A percentile compares a stretch with the other conserved stretches of the same genome.
These are phyloP conservation scores for Agapetus fuscipes DNA, from an alignment of 2,888 invertebrate genomes.

Conservation along the genomic window DNA sequence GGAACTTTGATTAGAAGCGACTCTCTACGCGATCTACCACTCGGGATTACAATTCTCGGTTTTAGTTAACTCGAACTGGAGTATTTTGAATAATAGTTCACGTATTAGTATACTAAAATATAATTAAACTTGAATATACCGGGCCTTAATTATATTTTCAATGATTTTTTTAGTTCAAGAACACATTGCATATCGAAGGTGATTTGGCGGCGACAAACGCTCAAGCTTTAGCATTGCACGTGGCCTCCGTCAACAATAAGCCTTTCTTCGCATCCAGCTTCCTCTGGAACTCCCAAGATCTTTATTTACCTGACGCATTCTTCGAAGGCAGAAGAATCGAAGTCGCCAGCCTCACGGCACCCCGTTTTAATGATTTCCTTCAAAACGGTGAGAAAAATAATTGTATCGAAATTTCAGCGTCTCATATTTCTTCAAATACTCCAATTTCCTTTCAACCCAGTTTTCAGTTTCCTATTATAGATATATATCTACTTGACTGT, in stretches of 20 bases:
- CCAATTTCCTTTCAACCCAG: neutral
- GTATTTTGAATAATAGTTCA: too few species aligned
- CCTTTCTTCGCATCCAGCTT: constrained; percentile 13
- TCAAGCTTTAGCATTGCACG: constrained; percentile 5
- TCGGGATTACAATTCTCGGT: too few species aligned
- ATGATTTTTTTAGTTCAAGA: constrained; percentile 11
- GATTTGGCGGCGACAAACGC: constrained; percentile 12
- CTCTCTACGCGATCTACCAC: too few species aligned
- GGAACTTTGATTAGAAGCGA: too few species aligned
- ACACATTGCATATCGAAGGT: constrained; percentile 2
- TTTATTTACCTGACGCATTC: constrained; percentile 9
- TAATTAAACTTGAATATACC: too few species aligned
- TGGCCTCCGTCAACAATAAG: constrained; percentile 10
- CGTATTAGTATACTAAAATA: too few species aligned
- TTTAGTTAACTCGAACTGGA: too few species aligned
- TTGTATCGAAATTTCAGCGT: too few species aligned
- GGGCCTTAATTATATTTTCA: too few species aligned
- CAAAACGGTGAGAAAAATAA: constrained; percentile 7
- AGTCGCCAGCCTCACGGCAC: constrained; percentile 10
- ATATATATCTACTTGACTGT: too few species aligned
- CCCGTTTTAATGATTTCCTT: constrained; percentile 9
- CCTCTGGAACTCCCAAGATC: constrained; percentile 8
- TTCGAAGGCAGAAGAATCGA: constrained; percentile 10
- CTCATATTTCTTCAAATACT: neutral
- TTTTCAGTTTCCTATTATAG: neutral